These are phyloP conservation scores for Urosaurus nigricauda DNA, from an alignment of 2,797 vertebrate genomes.

Conservation along the genomic window DNA sequence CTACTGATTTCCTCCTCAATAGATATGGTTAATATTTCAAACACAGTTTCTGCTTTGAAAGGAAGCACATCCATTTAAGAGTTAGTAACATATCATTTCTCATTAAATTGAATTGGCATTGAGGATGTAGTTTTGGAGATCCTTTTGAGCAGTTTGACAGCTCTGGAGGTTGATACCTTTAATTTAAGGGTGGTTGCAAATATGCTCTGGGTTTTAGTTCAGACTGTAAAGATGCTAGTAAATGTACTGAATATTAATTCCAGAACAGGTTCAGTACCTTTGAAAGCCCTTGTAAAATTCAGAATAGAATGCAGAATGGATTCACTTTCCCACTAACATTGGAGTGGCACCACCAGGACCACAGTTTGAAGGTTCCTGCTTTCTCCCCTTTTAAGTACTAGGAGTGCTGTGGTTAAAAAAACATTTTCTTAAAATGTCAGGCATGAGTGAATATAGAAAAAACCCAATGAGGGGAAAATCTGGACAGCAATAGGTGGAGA, in stretches of 20 bases:
- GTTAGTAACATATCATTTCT: too few species aligned
- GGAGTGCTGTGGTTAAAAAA: not conserved
- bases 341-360: too few species aligned
- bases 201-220: too few species aligned
- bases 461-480: not conserved
- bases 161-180: too few species aligned
- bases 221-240: too few species aligned
- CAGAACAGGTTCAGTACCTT: too few species aligned
- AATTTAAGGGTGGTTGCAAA: too few species aligned
- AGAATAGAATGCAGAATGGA: too few species aligned
- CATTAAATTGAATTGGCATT: not conserved
- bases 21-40: not conserved
- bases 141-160: not conserved
- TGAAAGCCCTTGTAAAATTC: too few species aligned
- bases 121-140: not conserved
- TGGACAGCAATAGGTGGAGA: too few species aligned
- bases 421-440: not conserved
- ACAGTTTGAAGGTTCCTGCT: not conserved
- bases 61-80: not conserved
- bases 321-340: too few species aligned
- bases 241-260: too few species aligned
- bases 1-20: not conserved
- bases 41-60: not conserved
- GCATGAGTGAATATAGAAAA: not conserved
- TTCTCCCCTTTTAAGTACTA: not conserved